Base-by-base conservation (phyloP, 1,140 invertebrate species). In the Panagrolaimus sp. region DNA sequence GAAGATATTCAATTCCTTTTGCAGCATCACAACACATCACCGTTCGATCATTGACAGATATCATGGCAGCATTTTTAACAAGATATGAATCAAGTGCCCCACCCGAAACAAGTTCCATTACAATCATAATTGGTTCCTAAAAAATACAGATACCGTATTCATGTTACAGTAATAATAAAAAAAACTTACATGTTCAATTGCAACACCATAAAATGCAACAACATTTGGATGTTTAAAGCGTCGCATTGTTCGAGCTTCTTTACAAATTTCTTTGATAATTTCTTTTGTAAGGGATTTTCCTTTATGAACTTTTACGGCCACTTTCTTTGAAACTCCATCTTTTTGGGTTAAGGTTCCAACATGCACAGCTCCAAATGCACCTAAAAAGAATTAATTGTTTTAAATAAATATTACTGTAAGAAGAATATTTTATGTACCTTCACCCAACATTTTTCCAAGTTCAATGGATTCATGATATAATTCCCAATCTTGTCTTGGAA, bases 331-430 rank as follows among this genome's bases (percentile, higher is more conserved):
- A 2, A 43, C 43, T 17, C 73, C 89, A 80, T 90, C 88, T 69
- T 89, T 89, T 15, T 89, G 90, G 17, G 89, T 88, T 28, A 95
- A 86, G 66, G 90, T 88, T 1, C 93, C 94, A 85, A 91, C 91
- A 84, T 94, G 96, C 3, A 97, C 94, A 83, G 96, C 93, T 2
- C 94, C 94, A 86, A 97, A 97, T 84, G 96, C 96, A 66, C 94
- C n/a, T n/a, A n/a, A n/a, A n/a, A n/a, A n/a, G n/a, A n/a, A n/a
- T n/a, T n/a, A n/a, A n/a, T n/a, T n/a, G n/a, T n/a, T n/a, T n/a
- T n/a, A n/a, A n/a, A n/a, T n/a, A n/a, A n/a, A n/a, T n/a, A n/a
- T n/a, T n/a, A n/a, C n/a, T n/a, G n/a, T n/a, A n/a, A n/a, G n/a
- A n/a, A n/a, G n/a, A n/a, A n/a, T n/a, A n/a, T n/a, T n/a, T n/a